Evolutionary conservation across 2,113 vertebrate species (phyloP), one percentile per base, ranked within the genome.

Genomic region (Tursiops truncatus): DNA sequence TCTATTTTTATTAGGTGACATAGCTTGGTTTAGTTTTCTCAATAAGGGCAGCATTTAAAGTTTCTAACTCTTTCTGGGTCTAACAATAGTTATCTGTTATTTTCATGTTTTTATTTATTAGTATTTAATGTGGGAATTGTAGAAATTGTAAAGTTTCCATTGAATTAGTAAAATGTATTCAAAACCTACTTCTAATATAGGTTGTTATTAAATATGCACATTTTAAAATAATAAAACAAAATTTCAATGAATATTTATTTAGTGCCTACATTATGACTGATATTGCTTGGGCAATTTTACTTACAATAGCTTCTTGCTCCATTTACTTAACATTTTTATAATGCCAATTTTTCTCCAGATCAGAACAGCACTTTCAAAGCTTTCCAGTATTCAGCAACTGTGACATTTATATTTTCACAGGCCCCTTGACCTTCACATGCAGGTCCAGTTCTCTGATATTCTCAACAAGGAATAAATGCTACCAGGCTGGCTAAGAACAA

Each of bases 161-260:
- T 73, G 18, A 94, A n/a, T 89, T 60, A 81, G 58, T 70, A 41
- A 93, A 86, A 86, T 65, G 0, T 50, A 26, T 68, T 70, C 33
- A 89, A 96, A 81, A 36, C 0, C 17, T 81, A 36, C 31, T 93
- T 65, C 10, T 44, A 89, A 8, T 0, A 23, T 65, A 28, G 9
- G 26, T 44, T 89, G 9, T 41, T 71, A 67, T 62, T 23, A 91
- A 91, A 62, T 95, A 58, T 60, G 5, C 0, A 90, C 1, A 11
- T 96, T 84, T 70, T n/a, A 76, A 97, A 79, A 91, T 62, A 87
- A 74, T 74, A 87, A 91, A 88, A 73, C 11, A 80, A 44, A 36
- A 44, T 70, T 47, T 70, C 38, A 93, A 26, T 77, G 12, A 91
- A 25, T 86, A 58, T 76, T 56, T 93, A 17, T 82, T 67, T 47